A percentile compares a stretch with the other conserved stretches of the same genome.
Conservation (phyloP, 2,888 invertebrate species). For the Xestia rhomboidea region DNA sequence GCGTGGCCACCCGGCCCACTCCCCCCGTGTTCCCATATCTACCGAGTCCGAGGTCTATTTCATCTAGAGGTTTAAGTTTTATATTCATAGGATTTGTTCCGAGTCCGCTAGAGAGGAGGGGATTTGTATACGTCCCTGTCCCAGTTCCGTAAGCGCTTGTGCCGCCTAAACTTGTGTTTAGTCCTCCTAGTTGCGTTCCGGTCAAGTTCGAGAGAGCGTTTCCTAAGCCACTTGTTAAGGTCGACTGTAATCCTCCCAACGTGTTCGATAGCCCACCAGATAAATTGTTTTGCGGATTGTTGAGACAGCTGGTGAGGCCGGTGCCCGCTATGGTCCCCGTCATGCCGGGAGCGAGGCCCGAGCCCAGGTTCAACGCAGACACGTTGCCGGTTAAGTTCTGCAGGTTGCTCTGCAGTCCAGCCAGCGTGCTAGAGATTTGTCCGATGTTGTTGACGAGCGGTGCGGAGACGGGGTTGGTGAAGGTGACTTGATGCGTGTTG, state of each 20-base stretch:
- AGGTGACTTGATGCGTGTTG: conserved; percentile 89
- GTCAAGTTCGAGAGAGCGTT: conserved; percentile 86
- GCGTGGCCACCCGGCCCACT: conserved; percentile 91
- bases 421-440: conserved; percentile 88
- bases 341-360: conserved; percentile 85
- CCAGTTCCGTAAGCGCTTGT: conserved; percentile 83
- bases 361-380: conserved; percentile 84
- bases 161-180: conserved; percentile 85
- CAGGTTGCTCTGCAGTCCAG: conserved; percentile 87
- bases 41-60: conserved; percentile 92
- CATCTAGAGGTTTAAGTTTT: conserved; percentile 93
- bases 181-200: conserved; percentile 83
- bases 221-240: conserved; percentile 84
- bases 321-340: conserved; percentile 88
- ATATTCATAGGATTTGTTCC: conserved; percentile 91
- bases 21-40: conserved; percentile 88
- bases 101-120: conserved; percentile 91
- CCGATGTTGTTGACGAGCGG: conserved; percentile 88
- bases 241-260: conserved; percentile 85
- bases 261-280: conserved; percentile 85
- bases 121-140: conserved; percentile 92
- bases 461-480: conserved; percentile 88
- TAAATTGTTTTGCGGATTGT: conserved; percentile 86
- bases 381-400: conserved; percentile 87
- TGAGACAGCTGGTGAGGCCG: conserved; percentile 86